These are phyloP conservation scores for Sphenopsis melanotis DNA, from an alignment of 2,797 vertebrate species.

Conservation along the genomic window DNA sequence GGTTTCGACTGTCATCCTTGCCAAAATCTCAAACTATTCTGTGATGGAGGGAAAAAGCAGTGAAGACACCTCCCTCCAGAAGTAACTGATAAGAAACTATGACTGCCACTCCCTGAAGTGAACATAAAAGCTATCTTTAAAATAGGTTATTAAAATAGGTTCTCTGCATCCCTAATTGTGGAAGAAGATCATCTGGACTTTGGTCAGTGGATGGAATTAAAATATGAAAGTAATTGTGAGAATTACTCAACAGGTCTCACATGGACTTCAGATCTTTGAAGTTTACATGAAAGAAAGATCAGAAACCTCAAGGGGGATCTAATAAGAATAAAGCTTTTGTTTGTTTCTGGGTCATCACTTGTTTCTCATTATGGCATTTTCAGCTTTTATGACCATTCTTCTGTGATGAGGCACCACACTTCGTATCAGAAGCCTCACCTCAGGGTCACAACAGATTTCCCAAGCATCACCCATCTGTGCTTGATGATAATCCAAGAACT, in stretches of 20 bases:
- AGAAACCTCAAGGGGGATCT: background rate
- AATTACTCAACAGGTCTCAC: background rate
- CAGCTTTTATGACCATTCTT: background rate
- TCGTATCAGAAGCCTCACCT: background rate
- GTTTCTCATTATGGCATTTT: background rate
- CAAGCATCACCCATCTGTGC: background rate
- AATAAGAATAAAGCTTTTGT: background rate
- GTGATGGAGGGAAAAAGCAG: background rate
- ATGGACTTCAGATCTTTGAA: conserved; percentile 27
- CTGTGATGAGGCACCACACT: background rate
- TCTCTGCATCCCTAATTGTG: background rate
- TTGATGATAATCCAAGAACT: background rate
- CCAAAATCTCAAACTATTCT: background rate
- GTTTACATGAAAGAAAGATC: background rate
- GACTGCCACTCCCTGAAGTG: background rate
- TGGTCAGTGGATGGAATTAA: background rate
- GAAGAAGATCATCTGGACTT: background rate
- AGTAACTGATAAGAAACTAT: background rate
- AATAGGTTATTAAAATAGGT: background rate
- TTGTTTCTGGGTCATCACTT: background rate
- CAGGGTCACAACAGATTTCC: background rate
- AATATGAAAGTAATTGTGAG: background rate
- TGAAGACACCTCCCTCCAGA: background rate
- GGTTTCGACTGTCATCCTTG: background rate
- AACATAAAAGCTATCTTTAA: background rate